A percentile compares a stretch with the other conserved stretches of the same genome.
Conservation (phyloP, 2,797 vertebrate genomes). For the Poecilia wingei region DNA sequence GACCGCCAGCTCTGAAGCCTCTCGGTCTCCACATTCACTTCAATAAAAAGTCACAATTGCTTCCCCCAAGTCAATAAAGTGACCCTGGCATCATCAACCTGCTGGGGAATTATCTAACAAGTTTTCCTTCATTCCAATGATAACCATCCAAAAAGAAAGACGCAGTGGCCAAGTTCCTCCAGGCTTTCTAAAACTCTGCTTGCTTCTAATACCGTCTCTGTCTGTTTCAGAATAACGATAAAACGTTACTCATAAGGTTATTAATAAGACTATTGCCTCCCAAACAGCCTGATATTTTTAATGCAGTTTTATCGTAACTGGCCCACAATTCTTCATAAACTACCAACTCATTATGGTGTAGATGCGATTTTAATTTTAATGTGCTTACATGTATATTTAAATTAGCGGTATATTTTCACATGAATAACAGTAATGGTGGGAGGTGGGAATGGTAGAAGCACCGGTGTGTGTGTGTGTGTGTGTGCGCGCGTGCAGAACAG, state of each 20-base stretch:
- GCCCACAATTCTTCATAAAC: not conserved
- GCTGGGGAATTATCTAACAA: not conserved
- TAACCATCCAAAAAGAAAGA: not conserved
- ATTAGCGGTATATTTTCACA: not conserved
- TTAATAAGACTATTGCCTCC: not conserved
- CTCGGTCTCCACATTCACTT: not conserved
- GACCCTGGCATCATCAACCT: not conserved
- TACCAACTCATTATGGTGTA: not conserved
- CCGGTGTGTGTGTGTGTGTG: not conserved
- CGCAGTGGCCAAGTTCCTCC: not conserved
- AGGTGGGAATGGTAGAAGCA: not conserved
- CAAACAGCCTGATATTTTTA: not conserved
- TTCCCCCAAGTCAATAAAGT: not conserved
- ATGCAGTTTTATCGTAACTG: not conserved
- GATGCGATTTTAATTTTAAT: not conserved
- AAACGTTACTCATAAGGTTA: not conserved
- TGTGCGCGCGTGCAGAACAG: conserved; percentile 2
- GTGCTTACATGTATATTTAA: not conserved
- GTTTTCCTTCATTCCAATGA: not conserved
- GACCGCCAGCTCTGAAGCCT: not conserved
- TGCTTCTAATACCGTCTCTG: not conserved
- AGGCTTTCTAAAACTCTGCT: not conserved
- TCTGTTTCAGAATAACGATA: not conserved
- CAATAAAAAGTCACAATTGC: not conserved
- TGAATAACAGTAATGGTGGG: not conserved